Evolutionary conservation across 2,113 vertebrate genomes (phyloP).

Genomic region (Hydropotes inermis): DNA sequence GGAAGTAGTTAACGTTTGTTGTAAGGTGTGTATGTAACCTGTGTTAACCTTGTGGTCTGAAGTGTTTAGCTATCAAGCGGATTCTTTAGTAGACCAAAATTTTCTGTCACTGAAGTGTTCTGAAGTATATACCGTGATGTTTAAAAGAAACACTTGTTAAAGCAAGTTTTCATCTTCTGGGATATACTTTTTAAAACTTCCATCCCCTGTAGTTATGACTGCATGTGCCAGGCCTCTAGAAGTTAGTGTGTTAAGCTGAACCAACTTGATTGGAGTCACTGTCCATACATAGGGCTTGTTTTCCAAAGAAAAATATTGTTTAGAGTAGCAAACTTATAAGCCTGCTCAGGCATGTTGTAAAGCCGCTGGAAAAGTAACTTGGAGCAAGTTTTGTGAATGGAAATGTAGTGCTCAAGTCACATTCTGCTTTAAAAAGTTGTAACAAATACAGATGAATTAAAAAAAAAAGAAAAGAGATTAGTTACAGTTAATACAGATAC

Average conservation of each 20-base stretch:
- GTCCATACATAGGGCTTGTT: neutral
- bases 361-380: neutral
- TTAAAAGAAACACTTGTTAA: slow-evolving; percentile 69
- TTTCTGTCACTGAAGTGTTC: neutral
- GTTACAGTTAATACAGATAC: neutral
- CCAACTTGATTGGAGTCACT: neutral
- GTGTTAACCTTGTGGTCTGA: slow-evolving; percentile 53
- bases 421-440: slow-evolving; percentile 27
- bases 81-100: neutral
- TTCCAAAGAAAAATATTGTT: neutral
- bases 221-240: slow-evolving; percentile 78
- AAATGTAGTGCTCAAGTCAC: neutral
- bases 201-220: slow-evolving; percentile 72
- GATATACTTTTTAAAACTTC: slow-evolving; percentile 70
- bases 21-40: slow-evolving; percentile 34
- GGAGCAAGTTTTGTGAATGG: neutral
- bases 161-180: slow-evolving; percentile 74
- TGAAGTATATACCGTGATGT: slow-evolving; percentile 41
- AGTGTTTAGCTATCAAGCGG: slow-evolving; percentile 67
- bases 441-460: slow-evolving; percentile 53
- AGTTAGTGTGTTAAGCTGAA: neutral
- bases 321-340: neutral
- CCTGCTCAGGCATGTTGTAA: neutral
- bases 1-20: neutral
- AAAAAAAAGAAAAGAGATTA: neutral